Conservation (phyloP, 37 sponge, comb jelly and placozoan genomes). For the Spongilla lacustris region DNA sequence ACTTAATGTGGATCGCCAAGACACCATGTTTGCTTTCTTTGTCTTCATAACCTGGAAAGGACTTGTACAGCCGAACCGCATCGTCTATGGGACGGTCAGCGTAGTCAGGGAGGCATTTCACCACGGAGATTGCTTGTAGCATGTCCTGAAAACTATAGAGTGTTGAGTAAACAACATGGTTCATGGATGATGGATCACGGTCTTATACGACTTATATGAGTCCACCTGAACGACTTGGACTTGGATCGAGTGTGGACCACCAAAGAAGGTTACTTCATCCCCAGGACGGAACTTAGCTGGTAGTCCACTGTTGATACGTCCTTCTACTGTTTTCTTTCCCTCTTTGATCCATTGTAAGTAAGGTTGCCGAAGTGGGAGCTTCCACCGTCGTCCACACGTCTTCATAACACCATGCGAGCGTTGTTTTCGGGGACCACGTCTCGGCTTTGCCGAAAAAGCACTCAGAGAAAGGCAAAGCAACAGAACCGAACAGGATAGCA, state of each 20-base stretch:
- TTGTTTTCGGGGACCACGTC: no score
- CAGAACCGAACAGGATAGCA: no score
- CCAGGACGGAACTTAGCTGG: not conserved
- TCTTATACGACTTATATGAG: not conserved
- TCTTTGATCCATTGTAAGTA: not conserved
- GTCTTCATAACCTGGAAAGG: not conserved
- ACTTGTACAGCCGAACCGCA: not conserved
- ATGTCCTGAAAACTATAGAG: not conserved
- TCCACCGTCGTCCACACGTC: no score
- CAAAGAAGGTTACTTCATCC: not conserved
- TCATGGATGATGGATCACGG: no score
- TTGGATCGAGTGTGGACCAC: not conserved
- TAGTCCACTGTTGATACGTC: not conserved
- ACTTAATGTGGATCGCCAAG: not conserved
- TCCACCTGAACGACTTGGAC: not conserved
- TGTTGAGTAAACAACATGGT: no score
- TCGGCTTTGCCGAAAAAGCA: no score
- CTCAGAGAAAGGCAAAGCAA: no score
- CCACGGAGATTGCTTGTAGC: not conserved
- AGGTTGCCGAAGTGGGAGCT: not conserved
- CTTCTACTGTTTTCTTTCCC: not conserved
- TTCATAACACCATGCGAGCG: no score
- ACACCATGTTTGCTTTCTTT: not conserved
- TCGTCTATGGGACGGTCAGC: not conserved
- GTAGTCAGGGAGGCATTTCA: not conserved